Conservation (phyloP, 2,888 invertebrate genomes). For the Epirrita christyi region DNA sequence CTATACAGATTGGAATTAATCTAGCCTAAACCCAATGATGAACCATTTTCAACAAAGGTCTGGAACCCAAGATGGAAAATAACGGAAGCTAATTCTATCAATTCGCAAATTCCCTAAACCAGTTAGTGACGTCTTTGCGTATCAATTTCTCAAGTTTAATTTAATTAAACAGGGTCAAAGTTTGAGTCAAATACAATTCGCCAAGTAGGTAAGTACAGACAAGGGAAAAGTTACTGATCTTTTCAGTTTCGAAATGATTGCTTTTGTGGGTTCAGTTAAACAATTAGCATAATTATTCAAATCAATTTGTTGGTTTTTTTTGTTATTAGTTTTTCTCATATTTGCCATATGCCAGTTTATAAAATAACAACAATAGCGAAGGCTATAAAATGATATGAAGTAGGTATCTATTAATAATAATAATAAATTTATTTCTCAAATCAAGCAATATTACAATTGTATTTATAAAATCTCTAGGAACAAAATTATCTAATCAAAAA, state of each 20-base stretch:
- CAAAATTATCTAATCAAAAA: too few relatives aligned
- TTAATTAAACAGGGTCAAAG: slow-evolving; percentile 28
- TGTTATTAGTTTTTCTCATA: not conserved
- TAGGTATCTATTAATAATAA: too few relatives aligned
- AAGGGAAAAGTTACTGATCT: slow-evolving; percentile 12
- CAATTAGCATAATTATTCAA: not conserved
- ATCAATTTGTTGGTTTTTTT: not conserved
- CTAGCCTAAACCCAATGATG: too few relatives aligned
- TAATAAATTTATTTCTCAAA: too few relatives aligned
- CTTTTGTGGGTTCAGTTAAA: slow-evolving; percentile 18
- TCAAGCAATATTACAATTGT: too few relatives aligned
- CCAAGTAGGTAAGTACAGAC: not conserved
- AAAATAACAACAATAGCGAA: too few relatives aligned
- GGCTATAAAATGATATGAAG: too few relatives aligned
- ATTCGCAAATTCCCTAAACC: slow-evolving; percentile 46
- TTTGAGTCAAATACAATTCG: slow-evolving; percentile 12
- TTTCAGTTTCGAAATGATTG: slow-evolving; percentile 14
- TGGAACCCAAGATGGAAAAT: not conserved
- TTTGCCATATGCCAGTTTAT: too few relatives aligned
- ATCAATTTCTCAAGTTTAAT: slow-evolving; percentile 26
- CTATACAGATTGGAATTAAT: too few relatives aligned
- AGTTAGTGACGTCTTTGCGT: slow-evolving; percentile 24
- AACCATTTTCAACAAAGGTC: too few relatives aligned
- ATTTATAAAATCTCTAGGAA: too few relatives aligned
- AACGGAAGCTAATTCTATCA: slow-evolving; percentile 35